phyloP scores from a whole-genome alignment of 30 jellyfish, hydroid and myxozoan genomes.

The Calvadosia cruxmelitensis region DNA sequence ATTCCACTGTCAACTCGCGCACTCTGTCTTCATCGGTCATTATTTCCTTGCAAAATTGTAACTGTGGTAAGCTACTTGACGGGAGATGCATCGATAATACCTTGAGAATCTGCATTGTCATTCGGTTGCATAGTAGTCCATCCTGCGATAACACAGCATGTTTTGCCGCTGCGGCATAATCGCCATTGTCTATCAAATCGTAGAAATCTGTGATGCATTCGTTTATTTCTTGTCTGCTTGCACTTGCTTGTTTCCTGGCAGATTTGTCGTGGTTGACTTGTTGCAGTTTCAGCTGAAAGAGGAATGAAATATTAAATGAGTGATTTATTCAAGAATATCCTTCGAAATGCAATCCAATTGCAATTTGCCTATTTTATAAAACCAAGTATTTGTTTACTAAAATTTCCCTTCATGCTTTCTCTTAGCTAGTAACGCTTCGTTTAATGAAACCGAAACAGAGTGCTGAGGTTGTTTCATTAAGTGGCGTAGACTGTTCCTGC shows the following conservation, averaged over 20 bases:
- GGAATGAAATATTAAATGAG: too few relatives aligned
- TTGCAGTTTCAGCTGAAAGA: too few relatives aligned
- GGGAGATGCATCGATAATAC: background rate
- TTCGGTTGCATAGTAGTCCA: constrained; percentile 41
- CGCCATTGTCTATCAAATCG: constrained; percentile 27
- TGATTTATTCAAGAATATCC: too few relatives aligned
- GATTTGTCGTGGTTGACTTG: too few relatives aligned
- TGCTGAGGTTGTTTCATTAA: too few relatives aligned
- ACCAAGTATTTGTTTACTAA: too few relatives aligned
- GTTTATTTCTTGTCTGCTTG: constrained; percentile 25
- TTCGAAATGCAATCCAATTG: too few relatives aligned
- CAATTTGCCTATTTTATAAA: constrained; percentile 20
- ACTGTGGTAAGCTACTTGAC: constrained; percentile 12
- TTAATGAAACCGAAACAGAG: too few relatives aligned
- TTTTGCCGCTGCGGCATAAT: constrained; percentile 55
- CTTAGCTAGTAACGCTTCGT: too few relatives aligned
- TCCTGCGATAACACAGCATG: constrained; percentile 63
- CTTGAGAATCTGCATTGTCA: constrained; percentile 27
- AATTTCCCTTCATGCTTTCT: too few relatives aligned
- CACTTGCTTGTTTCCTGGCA: constrained; percentile 21
- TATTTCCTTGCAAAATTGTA: constrained; percentile 48
- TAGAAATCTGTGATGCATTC: constrained; percentile 34
- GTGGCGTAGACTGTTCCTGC: too few relatives aligned
- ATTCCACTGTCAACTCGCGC: constrained; percentile 22
- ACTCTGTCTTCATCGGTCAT: constrained; percentile 33